phyloP scores from a whole-genome alignment of 2,113 vertebrate genomes.

The Oryzias celebensis region DNA sequence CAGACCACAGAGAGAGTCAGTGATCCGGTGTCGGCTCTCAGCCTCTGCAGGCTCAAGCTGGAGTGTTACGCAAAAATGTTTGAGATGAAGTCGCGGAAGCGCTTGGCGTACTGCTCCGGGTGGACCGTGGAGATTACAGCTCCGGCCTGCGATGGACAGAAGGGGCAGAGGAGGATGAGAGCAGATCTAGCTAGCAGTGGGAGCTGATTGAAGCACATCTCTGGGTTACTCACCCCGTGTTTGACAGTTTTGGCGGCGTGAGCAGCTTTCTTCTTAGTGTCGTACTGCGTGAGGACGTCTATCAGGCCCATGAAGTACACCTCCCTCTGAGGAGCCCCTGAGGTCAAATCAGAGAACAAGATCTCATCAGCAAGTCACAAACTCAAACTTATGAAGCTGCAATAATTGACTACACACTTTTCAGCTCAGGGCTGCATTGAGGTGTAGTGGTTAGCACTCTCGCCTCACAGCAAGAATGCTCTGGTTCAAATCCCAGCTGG shows the following conservation, averaged over 20 bases:
- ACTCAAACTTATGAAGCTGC: background rate
- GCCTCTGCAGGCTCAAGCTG: background rate
- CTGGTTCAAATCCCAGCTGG: too few species aligned
- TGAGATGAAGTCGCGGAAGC: constrained; percentile 88
- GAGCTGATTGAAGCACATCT: background rate
- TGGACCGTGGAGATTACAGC: constrained; percentile 91
- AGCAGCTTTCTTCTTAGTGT: constrained; percentile 91
- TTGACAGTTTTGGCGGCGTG: constrained; percentile 92
- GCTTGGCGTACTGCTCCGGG: constrained; percentile 88
- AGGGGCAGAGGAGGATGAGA: background rate
- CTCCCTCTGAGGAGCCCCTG: constrained; percentile 87
- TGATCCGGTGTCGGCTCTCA: too few species aligned
- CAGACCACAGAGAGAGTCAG: constrained; percentile 12
- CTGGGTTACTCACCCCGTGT: constrained; percentile 81
- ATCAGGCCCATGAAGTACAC: constrained; percentile 93
- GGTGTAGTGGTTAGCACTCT: too few species aligned
- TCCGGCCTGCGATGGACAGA: constrained; percentile 78
- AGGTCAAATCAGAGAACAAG: constrained; percentile 14
- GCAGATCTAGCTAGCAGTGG: too few species aligned
- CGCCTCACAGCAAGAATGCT: too few species aligned
- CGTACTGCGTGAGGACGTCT: constrained; percentile 89
- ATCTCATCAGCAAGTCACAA: background rate
- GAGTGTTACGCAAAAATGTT: constrained; percentile 84
- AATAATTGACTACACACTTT: too few species aligned
- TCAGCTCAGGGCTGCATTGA: too few species aligned